Evolutionary conservation across 2,797 vertebrate genomes (phyloP), one percentile per base, ranked within the genome.

Genomic region (Characodon lateralis): DNA sequence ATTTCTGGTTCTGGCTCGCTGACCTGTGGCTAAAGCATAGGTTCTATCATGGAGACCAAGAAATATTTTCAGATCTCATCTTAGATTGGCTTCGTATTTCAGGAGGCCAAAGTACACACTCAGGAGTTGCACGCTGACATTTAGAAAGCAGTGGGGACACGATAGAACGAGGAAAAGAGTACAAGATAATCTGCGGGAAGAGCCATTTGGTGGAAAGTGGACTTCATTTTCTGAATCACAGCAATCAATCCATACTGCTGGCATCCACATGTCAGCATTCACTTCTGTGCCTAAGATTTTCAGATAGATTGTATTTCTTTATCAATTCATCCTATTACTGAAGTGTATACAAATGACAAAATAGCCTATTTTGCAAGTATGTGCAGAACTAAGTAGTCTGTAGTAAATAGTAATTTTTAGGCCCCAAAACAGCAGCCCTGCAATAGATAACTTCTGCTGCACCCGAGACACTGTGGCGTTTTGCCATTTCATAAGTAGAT

Each of bases 11-110:
- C 78, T 59, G 63, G 73, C 79, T 88, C 74, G 51, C 75, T 91
- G 85, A 87, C 81, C 83, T 82, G 81, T 73, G 74, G 79, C 76
- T 53, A 39, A 46, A 59, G 71, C 0, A 50, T 61, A 73, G 76
- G 39, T 75, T 79, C 87, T 86, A 85, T 91, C 86, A 53, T 2
- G 0, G 12, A 66, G 72, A 74, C 53, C 70, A 75, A 50, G 55
- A 73, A 83, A 71, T 76, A 84, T 68, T 77, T 68, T 61, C 51
- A 88, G 91, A 90, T 93, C 82, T 92, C 86, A 93, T 93, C 92
- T 92, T 82, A 92, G 91, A 93, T 91, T 72, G 78, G 41, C 72
- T 10, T 66, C 14, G 31, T 83, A 74, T 84, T 87, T 88, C 83
- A 65, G 78, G 77, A 80, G 83, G 81, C 66, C 74, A 79, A 76